Percentiles rank a stretch among this genome's conserved stretches.
Evolutionary conservation across 2,113 vertebrate genomes (phyloP).

Genomic region (Microcebus griseorufus): DNA sequence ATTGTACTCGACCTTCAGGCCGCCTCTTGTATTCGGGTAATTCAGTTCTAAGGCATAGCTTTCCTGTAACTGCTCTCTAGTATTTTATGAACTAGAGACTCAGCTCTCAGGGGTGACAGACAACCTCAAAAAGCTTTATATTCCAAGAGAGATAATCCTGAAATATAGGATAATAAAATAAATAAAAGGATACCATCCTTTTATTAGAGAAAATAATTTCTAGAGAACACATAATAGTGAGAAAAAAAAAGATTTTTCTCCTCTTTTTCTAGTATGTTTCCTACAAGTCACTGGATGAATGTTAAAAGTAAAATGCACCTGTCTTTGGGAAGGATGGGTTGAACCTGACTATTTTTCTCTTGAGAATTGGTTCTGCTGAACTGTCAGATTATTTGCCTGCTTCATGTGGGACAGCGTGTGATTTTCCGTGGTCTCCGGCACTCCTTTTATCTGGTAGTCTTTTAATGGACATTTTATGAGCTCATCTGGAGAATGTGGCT

Average conservation of each 20-base stretch:
- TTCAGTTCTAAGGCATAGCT: background rate
- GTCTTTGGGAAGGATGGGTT: background rate
- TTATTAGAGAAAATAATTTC: conserved; percentile 33
- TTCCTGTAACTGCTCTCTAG: background rate
- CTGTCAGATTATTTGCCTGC: background rate
- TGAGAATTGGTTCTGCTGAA: background rate
- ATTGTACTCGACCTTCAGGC: background rate
- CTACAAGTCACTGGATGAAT: background rate
- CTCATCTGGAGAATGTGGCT: background rate
- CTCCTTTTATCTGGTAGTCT: background rate
- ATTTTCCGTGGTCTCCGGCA: background rate
- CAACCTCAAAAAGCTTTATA: background rate
- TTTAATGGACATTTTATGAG: conserved; percentile 13
- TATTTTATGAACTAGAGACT: background rate
- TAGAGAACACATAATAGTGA: background rate
- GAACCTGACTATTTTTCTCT: background rate
- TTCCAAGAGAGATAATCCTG: background rate
- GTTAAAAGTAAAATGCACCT: background rate
- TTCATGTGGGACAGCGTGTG: background rate
- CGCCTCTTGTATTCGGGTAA: background rate
- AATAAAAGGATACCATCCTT: background rate
- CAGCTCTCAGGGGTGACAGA: background rate
- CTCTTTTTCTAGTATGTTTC: background rate
- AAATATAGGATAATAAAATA: background rate
- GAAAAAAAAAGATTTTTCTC: no score